Conservation (phyloP, 2,113 vertebrate species). For the Theristicus caerulescens region DNA sequence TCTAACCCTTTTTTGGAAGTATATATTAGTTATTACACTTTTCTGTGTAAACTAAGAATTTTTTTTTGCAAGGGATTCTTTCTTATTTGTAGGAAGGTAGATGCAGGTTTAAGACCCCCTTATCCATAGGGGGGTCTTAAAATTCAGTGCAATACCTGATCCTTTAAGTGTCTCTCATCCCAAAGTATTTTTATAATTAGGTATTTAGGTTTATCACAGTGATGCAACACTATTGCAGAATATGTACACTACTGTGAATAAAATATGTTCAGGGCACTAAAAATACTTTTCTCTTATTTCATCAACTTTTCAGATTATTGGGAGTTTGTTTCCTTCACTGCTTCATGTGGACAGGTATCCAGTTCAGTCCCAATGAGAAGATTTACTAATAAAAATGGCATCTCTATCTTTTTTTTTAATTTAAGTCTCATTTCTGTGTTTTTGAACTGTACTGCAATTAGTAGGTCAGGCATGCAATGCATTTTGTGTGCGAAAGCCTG, state of each 20-base stretch:
- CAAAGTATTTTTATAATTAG: not conserved
- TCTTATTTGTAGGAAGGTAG: not conserved
- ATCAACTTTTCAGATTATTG: not conserved
- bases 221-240: not conserved
- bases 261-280: not conserved
- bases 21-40: not conserved
- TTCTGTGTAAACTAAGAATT: not conserved
- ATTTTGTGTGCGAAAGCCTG: not conserved
- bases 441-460: not conserved
- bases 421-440: not conserved
- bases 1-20: not conserved
- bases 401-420: not conserved
- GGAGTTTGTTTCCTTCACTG: not conserved
- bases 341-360: not conserved
- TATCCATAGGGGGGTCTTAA: accelerated
- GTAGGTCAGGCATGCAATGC: not conserved
- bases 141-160: not conserved
- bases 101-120: not conserved
- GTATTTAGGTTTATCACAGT: not conserved
- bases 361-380: not conserved
- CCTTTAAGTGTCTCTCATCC: not conserved
- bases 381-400: not conserved
- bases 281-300: not conserved
- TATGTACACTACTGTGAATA: not conserved
- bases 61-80: not conserved